Percentiles rank a stretch among this genome's conserved stretches.
Conservation (phyloP, 2,888 invertebrate species). For the Hoplodrina blanda region DNA sequence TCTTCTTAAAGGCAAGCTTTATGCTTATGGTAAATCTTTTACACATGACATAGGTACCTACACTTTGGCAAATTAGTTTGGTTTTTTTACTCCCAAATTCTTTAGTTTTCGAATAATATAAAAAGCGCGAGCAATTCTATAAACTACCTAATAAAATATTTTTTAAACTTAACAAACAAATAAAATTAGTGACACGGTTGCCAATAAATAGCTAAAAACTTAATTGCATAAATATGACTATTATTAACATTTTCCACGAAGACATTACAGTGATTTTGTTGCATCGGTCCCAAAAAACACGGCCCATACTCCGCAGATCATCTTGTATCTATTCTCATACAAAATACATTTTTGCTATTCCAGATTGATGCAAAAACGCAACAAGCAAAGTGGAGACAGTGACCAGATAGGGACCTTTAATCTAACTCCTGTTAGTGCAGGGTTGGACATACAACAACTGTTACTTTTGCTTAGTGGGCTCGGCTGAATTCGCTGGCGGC, state of each 20-base stretch:
- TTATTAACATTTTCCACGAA: conserved; percentile 42
- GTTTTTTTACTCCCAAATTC: not conserved
- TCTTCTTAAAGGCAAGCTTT: too few relatives aligned
- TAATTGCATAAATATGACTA: conserved; percentile 21
- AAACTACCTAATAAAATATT: conserved; percentile 4
- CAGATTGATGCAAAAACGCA: conserved; percentile 12
- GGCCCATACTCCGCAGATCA: conserved; percentile 20
- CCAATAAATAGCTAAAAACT: conserved; percentile 8
- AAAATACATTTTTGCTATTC: conserved; percentile 13
- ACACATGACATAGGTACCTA: too few relatives aligned
- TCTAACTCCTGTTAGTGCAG: conserved; percentile 28
- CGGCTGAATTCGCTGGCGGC: conserved; percentile 68
- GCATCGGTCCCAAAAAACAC: conserved; percentile 37
- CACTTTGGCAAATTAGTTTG: conserved; percentile 27
- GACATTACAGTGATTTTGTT: conserved; percentile 57
- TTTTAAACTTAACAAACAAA: conserved; percentile 7
- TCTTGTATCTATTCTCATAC: conserved; percentile 12
- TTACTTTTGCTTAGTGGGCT: conserved; percentile 60
- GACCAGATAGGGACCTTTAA: conserved; percentile 29
- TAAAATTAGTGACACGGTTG: not conserved
- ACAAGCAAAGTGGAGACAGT: conserved; percentile 41
- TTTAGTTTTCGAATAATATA: conserved; percentile 22
- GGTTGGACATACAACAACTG: conserved; percentile 35
- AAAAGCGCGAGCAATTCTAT: not conserved
- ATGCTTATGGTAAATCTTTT: not conserved